These are phyloP conservation scores for Ormyrus pomaceus DNA, from an alignment of 2,888 invertebrate genomes.

Conservation along the genomic window DNA sequence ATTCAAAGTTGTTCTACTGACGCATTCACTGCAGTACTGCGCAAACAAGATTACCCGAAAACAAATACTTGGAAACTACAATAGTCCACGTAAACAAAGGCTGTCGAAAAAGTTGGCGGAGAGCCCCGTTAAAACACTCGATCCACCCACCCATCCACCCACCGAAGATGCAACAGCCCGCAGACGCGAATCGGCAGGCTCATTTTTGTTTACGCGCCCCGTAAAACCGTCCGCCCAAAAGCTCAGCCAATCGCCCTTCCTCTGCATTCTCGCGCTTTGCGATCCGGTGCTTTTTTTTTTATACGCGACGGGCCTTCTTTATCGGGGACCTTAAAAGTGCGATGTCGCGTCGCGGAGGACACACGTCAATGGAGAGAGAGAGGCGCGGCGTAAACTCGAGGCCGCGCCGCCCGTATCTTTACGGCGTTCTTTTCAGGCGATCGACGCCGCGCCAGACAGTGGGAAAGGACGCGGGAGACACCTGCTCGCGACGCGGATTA, in stretches of 20 bases:
- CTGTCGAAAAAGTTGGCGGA: background rate
- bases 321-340: slow-evolving; percentile 43
- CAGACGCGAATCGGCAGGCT: background rate
- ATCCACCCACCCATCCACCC: no score
- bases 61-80: no score
- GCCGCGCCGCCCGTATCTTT: slow-evolving; percentile 40
- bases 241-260: background rate
- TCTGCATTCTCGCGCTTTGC: background rate
- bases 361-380: background rate
- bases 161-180: no score
- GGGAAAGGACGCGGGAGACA: no score
- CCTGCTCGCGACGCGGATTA: no score
- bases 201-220: slow-evolving; percentile 28
- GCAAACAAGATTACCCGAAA: no score
- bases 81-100: no score
- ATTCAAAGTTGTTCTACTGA: no score
- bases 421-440: slow-evolving; percentile 27
- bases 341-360: slow-evolving; percentile 16
- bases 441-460: background rate
- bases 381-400: slow-evolving; percentile 7
- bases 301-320: slow-evolving; percentile 25
- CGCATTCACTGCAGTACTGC: no score
- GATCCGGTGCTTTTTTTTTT: background rate
- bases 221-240: slow-evolving; percentile 2
- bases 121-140: background rate